Percentiles rank a stretch among this genome's conserved stretches.
phyloP scores from a whole-genome alignment of 92 coral and sea anemone genomes.

The Phymanthus crucifer region DNA sequence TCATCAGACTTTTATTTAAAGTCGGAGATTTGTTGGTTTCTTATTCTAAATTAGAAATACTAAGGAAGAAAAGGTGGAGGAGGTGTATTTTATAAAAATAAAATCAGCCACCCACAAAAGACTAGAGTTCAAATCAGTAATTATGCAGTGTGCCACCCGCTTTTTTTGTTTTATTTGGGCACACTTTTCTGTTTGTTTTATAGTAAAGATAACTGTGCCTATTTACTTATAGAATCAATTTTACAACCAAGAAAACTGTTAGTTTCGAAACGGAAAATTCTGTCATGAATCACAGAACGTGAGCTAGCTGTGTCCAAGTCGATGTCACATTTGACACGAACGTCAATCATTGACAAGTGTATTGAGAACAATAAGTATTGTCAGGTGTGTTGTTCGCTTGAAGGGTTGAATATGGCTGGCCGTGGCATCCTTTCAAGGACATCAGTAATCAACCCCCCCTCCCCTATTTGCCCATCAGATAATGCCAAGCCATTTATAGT shows the following conservation, averaged over 20 bases:
- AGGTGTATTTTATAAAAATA: not conserved
- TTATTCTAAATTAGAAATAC: constrained; percentile 1
- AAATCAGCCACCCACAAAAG: constrained; percentile 13
- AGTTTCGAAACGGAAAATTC: constrained; percentile 32
- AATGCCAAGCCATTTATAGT: constrained; percentile 87
- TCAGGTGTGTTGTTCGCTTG: constrained; percentile 54
- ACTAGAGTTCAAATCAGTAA: not conserved
- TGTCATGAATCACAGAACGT: constrained; percentile 40
- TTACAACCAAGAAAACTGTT: constrained; percentile 12
- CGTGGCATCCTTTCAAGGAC: constrained; percentile 61
- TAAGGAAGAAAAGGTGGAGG: not conserved
- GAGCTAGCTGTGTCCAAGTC: constrained; percentile 50
- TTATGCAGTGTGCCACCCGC: not conserved
- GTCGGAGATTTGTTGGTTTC: not conserved
- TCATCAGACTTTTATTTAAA: not conserved
- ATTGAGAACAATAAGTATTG: constrained; percentile 72
- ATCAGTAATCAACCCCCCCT: constrained; percentile 71
- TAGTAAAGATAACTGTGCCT: constrained; percentile 4
- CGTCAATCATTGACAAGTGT: constrained; percentile 43
- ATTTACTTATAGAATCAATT: constrained; percentile 8
- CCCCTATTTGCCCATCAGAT: constrained; percentile 65
- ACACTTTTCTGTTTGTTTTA: constrained; percentile 9
- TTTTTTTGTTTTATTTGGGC: constrained; percentile 1
- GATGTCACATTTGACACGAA: constrained; percentile 38
- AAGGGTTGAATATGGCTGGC: constrained; percentile 46